phyloP scores from a whole-genome alignment of 2,113 vertebrate genomes.

The Leptodactylus fuscus region DNA sequence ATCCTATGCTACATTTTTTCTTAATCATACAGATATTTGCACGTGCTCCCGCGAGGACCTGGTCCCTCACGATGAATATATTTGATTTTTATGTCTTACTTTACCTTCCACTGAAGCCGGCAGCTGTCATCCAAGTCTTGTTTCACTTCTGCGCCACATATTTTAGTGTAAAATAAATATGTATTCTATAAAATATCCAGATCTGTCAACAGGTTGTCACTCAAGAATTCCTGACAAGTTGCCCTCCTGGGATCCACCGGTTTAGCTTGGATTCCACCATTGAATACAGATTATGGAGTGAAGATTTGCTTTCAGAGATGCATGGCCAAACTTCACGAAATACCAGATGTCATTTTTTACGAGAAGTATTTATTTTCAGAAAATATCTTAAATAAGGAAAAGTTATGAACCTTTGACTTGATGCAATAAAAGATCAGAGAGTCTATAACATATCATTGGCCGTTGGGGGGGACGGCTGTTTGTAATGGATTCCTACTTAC shows the following conservation, averaged over 20 bases:
- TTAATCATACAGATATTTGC: background rate
- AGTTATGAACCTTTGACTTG: conserved; percentile 40
- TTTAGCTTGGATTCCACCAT: background rate
- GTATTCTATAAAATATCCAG: conserved; percentile 44
- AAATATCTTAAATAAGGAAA: conserved; percentile 28
- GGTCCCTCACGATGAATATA: background rate
- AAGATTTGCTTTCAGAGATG: conserved; percentile 33
- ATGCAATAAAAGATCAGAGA: conserved; percentile 41
- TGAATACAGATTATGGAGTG: conserved; percentile 9
- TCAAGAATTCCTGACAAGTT: conserved; percentile 43
- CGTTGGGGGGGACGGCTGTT: background rate
- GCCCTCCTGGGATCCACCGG: conserved; percentile 18
- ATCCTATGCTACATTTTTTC: background rate
- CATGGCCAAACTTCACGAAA: conserved; percentile 30
- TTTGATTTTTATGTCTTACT: background rate
- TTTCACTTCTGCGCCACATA: conserved; percentile 24
- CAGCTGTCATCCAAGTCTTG: background rate
- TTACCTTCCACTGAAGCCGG: background rate
- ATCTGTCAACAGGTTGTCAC: conserved; percentile 51
- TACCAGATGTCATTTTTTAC: conserved; percentile 51
- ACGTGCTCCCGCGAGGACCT: too few relatives aligned
- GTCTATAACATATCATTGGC: background rate
- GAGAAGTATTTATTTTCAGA: conserved; percentile 25
- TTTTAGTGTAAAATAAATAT: conserved; percentile 45
- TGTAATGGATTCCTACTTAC: conserved; percentile 1